Conservation (phyloP, 2,888 invertebrate species). For the Odontocolon sp. region DNA sequence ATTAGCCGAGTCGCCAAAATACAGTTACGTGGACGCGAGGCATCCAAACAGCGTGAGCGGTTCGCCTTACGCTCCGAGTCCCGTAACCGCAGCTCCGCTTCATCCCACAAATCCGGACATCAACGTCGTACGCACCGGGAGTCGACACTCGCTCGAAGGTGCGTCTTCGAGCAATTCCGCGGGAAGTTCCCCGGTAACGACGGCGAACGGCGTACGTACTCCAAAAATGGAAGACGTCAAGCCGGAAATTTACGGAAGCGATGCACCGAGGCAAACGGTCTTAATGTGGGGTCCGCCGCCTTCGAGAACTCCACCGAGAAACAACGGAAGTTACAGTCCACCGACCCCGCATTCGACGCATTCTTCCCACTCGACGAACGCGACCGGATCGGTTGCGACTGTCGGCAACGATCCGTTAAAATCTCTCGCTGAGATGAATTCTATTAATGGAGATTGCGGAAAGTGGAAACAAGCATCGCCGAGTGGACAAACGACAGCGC, state of each 20-base stretch:
- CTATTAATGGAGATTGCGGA: conserved; percentile 79
- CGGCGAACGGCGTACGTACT: conserved; percentile 82
- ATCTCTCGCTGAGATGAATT: conserved; percentile 82
- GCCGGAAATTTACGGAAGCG: conserved; percentile 81
- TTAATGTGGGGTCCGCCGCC: conserved; percentile 92
- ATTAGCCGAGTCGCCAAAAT: conserved; percentile 83
- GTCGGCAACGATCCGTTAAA: conserved; percentile 79
- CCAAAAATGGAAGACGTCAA: conserved; percentile 85
- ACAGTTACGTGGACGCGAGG: conserved; percentile 77
- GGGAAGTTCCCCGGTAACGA: conserved; percentile 85
- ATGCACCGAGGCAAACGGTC: conserved; percentile 92
- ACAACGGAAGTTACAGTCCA: conserved; percentile 79
- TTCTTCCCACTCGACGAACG: conserved; percentile 74
- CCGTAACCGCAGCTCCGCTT: conserved; percentile 67
- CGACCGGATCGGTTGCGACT: conserved; percentile 45
- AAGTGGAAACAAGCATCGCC: conserved; percentile 81
- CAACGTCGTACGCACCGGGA: conserved; percentile 75
- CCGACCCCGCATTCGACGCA: conserved; percentile 77
- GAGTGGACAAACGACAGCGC: conserved; percentile 68
- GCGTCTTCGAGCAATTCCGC: conserved; percentile 84
- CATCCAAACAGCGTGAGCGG: conserved; percentile 75
- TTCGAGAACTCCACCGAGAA: conserved; percentile 76
- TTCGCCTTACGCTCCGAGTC: conserved; percentile 76
- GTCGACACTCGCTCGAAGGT: conserved; percentile 80
- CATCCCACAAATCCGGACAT: conserved; percentile 66